These are phyloP conservation scores for Spatulosminthurus flaviceps DNA, from an alignment of 2,888 invertebrate genomes.

Conservation along the genomic window DNA sequence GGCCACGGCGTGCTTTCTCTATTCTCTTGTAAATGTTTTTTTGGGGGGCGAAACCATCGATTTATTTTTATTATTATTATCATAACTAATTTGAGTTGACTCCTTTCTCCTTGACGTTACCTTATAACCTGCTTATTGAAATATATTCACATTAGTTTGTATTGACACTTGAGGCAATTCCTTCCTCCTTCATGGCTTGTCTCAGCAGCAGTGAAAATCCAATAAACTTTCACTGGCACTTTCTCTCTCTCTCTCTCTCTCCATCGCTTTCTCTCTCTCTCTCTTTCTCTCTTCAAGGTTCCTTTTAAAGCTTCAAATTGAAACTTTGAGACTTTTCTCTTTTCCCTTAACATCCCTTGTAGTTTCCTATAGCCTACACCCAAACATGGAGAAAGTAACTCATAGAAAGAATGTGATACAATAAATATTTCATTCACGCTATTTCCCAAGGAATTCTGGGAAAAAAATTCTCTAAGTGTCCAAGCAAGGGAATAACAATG, in stretches of 20 bases:
- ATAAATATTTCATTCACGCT: constrained; percentile 1
- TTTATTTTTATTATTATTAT: constrained; percentile 54
- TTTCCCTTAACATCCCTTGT: too few species aligned
- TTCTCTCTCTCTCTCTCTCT: background rate
- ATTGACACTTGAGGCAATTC: background rate
- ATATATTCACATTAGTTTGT: constrained; percentile 7
- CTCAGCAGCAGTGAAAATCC: too few species aligned
- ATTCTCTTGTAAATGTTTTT: too few species aligned
- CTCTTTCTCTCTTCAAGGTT: background rate
- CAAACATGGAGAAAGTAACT: too few species aligned
- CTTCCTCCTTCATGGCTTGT: background rate
- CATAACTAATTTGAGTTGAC: constrained; percentile 46
- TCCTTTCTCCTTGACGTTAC: constrained; percentile 25
- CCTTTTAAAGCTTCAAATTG: too few species aligned
- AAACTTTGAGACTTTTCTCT: too few species aligned
- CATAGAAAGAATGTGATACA: constrained; percentile 1
- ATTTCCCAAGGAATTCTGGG: background rate
- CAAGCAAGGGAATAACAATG: constrained; percentile 12
- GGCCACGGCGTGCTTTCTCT: too few species aligned
- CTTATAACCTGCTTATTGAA: constrained; percentile 1
- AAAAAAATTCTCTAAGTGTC: background rate
- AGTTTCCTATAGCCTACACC: too few species aligned
- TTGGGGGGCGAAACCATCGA: constrained; percentile 23
- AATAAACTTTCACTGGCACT: background rate
- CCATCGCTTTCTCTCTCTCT: background rate